Evolutionary conservation across 2,113 vertebrate genomes (phyloP), one percentile per base, ranked within the genome.

Genomic region (Oxyruncus cristatus): DNA sequence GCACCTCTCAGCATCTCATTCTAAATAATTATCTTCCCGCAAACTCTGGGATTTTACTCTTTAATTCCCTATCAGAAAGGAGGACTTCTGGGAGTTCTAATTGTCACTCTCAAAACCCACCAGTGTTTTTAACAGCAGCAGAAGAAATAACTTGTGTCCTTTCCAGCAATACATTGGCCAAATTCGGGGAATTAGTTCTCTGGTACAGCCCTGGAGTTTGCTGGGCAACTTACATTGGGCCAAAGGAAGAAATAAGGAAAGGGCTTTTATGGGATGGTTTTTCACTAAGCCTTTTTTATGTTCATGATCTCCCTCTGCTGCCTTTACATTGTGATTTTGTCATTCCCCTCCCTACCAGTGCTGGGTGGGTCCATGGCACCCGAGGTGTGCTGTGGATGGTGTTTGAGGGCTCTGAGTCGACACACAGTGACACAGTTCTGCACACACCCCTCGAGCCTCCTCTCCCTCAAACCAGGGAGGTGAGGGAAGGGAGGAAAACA

Each of bases 361-460:
- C 55, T 47, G 47, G 14, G 14, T 4, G 2, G 28, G 14, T 19
- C 19, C 1, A 0, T 22, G 53, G 17, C 44, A 28, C 10, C 14
- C 39, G 33, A 53, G 15, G 17, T 15, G 35, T 1, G 1, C 14
- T 22, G 5, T 1, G 46, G 32, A 2, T 14, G 37, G 8, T 13
- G 41, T 30, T 33, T 5, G 28, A 14, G 52, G n/a, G 52, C 58
- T 59, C 33, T 7, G 18, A 18, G 63, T 41, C 44, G 2, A 1
- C 8, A 4, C 5, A 46, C 21, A 9, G 33, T 2, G 37, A 11
- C 39, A 7, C 30, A 47, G 0, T 10, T 35, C 56, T n/a, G 22
- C 37, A 8, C 9, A 2, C 8, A 4, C 5, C 35, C 4, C 33
- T 46, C 14, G 2, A 4, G 41, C 12, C 37, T 49, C 20, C 2